Evolutionary conservation across 2,888 invertebrate species (phyloP), one percentile per base, ranked within the genome.

Genomic region (Pristionchus maxplancki): DNA sequence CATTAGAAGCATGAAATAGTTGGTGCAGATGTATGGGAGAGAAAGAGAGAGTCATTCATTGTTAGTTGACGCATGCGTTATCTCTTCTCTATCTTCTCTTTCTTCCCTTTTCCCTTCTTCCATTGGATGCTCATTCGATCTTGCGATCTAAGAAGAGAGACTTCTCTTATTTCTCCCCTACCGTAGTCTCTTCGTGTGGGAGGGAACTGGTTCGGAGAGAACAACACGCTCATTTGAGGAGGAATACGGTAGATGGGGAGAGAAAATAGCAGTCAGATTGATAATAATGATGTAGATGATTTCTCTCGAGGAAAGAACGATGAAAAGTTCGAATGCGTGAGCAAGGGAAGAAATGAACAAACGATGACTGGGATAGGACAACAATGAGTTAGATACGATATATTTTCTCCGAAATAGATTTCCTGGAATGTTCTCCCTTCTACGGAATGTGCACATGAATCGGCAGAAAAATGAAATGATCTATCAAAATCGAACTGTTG

Each of bases 71-170:
- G 48, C 82, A n/a, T 31, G 28, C 50, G 50, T 44, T 82, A 82
- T 82, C 82, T 82, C 48, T 28, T 8, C 24, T 82, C 82, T 50
- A 28, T 53, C 82, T 37, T 37, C n/a, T 50, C 50, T 50, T 20
- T 48, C 82, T 48, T 50, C 50, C 40, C 28, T 48, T 53, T 50
- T 50, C 40, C 82, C 37, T 37, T 34, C 17, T 50, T 40, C 40
- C 82, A n/a, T 37, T 31, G 48, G 15, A 28, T 82, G 82, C 82
- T 82, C 82, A 28, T 82, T 82, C 40, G 82, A 82, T 50, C 82
- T 82, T 40, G 17, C 37, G 74, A 74, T 74, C 40, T 40, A 50
- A 50, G 50, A 50, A 50, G 20, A 20, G 50, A 20, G 50, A 20
- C 50, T 50, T n/a, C 50, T 50, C 17, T 50, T 20, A 1, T 9